These are phyloP conservation scores for Troides helena DNA, from an alignment of 2,888 invertebrate genomes.

Conservation along the genomic window DNA sequence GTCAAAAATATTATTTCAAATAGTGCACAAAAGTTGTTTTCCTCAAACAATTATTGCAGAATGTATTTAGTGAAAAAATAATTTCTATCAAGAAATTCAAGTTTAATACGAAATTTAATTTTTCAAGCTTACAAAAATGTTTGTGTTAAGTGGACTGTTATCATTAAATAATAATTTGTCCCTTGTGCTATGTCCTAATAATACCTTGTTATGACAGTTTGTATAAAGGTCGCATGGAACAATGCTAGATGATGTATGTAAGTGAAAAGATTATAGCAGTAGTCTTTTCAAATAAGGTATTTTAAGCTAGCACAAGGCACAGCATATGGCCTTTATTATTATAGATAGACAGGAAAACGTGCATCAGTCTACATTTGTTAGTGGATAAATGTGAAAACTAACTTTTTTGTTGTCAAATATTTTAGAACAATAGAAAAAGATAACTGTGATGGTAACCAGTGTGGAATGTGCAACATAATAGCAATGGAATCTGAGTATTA, in stretches of 20 bases:
- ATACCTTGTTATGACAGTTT: slow-evolving; percentile 65
- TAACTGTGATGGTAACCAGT: slow-evolving; percentile 76
- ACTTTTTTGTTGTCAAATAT: slow-evolving; percentile 67
- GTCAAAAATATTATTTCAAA: slow-evolving; percentile 18
- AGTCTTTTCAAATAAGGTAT: slow-evolving; percentile 57
- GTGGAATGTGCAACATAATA: slow-evolving; percentile 65
- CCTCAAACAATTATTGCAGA: slow-evolving; percentile 5
- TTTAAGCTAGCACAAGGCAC: slow-evolving; percentile 66
- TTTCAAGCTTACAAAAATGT: not conserved
- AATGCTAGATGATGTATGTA: slow-evolving; percentile 74
- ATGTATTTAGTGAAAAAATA: not conserved
- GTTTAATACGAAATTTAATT: not conserved
- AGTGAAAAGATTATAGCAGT: slow-evolving; percentile 54
- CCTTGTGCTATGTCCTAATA: slow-evolving; percentile 65
- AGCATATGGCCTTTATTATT: slow-evolving; percentile 57
- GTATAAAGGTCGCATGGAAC: slow-evolving; percentile 70
- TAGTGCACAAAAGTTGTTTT: slow-evolving; percentile 16
- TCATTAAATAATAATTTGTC: slow-evolving; percentile 42
- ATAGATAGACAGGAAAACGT: slow-evolving; percentile 64
- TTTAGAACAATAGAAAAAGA: slow-evolving; percentile 66
- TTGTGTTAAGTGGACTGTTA: slow-evolving; percentile 46
- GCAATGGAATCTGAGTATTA: slow-evolving; percentile 75
- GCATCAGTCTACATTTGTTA: slow-evolving; percentile 70
- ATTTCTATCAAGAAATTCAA: not conserved
- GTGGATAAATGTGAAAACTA: slow-evolving; percentile 55